Evolutionary conservation across 1,140 invertebrate species (phyloP).

Genomic region (Planococcus citri): DNA sequence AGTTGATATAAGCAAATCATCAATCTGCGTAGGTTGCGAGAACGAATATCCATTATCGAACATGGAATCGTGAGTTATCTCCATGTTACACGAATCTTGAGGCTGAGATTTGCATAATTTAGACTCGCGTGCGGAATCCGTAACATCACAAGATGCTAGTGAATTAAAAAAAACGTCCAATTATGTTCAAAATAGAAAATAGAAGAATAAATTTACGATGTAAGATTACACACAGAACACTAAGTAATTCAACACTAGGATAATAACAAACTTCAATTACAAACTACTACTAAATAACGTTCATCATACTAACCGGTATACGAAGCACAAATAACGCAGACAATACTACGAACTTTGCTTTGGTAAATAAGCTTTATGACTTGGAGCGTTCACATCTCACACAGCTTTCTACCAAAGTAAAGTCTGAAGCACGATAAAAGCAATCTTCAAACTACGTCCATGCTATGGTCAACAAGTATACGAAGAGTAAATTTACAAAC

Average conservation of each 20-base stretch:
- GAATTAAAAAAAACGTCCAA: neutral
- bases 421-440: constrained; percentile 33
- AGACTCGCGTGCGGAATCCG: constrained; percentile 22
- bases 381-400: constrained; percentile 51
- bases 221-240: neutral
- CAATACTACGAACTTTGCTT: constrained; percentile 51
- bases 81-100: constrained; percentile 23
- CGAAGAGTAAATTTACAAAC: neutral
- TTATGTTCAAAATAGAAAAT: no score
- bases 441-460: constrained; percentile 1
- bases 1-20: constrained; percentile 66
- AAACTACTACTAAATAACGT: neutral
- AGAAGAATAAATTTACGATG: no score
- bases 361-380: constrained; percentile 93
- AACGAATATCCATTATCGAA: constrained; percentile 43
- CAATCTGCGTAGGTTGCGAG: constrained; percentile 73
- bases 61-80: neutral
- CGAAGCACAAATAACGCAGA: constrained; percentile 3
- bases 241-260: no score
- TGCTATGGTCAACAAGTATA: neutral
- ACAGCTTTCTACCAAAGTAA: constrained; percentile 91
- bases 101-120: constrained; percentile 35
- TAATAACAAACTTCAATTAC: neutral
- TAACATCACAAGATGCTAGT: neutral
- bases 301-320: constrained; percentile 29